Percentiles rank a stretch among this genome's conserved stretches.
Evolutionary conservation across 2,113 vertebrate genomes (phyloP).

Genomic region (Pyrgilauda ruficollis): DNA sequence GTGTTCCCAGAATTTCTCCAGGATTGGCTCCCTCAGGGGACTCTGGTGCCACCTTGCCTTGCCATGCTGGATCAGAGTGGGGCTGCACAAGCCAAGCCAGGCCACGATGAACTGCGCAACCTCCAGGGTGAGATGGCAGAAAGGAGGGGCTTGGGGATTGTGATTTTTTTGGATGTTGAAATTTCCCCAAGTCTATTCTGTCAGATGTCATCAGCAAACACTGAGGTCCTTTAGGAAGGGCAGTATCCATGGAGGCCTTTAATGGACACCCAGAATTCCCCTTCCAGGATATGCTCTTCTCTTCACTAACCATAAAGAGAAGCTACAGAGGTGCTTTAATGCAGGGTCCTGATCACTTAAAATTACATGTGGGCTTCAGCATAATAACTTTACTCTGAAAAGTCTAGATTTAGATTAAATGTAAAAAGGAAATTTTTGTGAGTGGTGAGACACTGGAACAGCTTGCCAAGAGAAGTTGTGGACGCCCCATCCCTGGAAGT

Average conservation of each 20-base stretch:
- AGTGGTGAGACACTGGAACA: neutral
- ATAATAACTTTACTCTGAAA: neutral
- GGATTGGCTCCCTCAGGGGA: neutral
- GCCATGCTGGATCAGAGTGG: accelerated
- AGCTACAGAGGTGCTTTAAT: neutral
- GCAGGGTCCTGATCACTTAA: neutral
- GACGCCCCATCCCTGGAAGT: neutral
- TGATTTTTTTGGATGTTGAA: neutral
- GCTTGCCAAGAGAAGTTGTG: neutral
- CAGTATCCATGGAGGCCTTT: neutral
- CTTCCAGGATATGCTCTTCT: neutral
- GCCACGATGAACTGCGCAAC: accelerated
- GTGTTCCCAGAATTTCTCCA: constrained; percentile 31
- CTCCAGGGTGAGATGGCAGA: neutral
- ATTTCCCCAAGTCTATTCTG: neutral
- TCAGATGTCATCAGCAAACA: neutral
- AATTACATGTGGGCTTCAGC: neutral
- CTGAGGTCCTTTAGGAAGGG: neutral
- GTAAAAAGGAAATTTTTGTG: neutral
- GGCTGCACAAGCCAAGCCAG: neutral
- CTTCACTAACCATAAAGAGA: neutral
- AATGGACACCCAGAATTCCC: neutral
- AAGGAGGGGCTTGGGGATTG: neutral
- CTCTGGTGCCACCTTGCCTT: neutral
- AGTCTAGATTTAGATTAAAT: neutral